Evolutionary conservation across 2,113 vertebrate species (phyloP).

Genomic region (Atractosteus spatula): DNA sequence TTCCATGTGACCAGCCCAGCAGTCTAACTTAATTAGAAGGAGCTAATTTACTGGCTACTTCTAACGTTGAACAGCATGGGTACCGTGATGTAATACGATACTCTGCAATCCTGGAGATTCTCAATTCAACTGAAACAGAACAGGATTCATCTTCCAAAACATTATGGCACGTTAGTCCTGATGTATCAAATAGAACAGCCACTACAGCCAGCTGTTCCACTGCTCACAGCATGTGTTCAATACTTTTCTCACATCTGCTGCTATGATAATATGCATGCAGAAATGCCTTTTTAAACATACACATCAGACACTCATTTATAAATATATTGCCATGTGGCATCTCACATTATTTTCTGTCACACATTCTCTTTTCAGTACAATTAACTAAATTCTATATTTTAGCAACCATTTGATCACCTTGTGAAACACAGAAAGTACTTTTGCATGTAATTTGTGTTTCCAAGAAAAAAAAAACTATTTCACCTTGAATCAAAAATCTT

Average conservation of each 20-base stretch:
- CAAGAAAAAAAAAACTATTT: too few relatives aligned
- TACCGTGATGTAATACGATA: background rate
- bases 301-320: slow-evolving; percentile 1
- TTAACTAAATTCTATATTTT: background rate
- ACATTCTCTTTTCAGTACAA: background rate
- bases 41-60: background rate
- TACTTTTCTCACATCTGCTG: slow-evolving; percentile 65
- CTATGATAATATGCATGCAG: slow-evolving; percentile 11
- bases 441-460: background rate
- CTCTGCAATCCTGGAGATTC: slow-evolving; percentile 18
- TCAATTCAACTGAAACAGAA: slow-evolving; percentile 58
- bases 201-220: slow-evolving; percentile 53
- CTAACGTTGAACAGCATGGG: background rate
- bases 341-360: background rate
- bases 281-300: slow-evolving; percentile 8
- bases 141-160: slow-evolving; percentile 34
- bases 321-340: slow-evolving; percentile 1
- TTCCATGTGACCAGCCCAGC: background rate
- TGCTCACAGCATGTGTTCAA: slow-evolving; percentile 69
- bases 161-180: background rate
- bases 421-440: background rate
- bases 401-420: background rate
- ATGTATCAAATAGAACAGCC: background rate
- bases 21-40: background rate
- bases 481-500: too few relatives aligned